phyloP scores from a whole-genome alignment of 2,797 vertebrate species.

The Eulemur rubriventer region DNA sequence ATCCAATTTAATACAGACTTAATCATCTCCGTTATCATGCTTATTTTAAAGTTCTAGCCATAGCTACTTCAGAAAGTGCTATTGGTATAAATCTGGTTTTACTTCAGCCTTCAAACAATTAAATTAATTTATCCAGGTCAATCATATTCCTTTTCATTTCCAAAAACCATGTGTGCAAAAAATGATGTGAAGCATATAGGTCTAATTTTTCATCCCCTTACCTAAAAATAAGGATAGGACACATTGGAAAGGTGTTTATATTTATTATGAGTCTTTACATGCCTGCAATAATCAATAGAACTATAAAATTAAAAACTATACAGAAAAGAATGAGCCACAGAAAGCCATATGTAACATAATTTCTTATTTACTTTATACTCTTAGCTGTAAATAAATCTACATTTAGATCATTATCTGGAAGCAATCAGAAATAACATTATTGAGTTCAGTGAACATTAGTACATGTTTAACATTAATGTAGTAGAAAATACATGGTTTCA shows the following conservation, averaged over 20 bases:
- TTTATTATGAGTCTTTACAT: neutral
- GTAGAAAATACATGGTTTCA: neutral
- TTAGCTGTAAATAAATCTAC: constrained; percentile 28
- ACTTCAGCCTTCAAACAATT: constrained; percentile 9
- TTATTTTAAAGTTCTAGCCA: constrained; percentile 23
- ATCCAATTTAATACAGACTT: constrained; percentile 23
- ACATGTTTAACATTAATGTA: neutral
- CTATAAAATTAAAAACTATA: neutral
- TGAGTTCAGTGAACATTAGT: neutral
- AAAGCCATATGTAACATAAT: neutral
- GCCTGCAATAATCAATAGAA: neutral
- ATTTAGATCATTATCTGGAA: constrained; percentile 22
- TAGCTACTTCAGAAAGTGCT: constrained; percentile 19
- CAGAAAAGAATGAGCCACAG: neutral
- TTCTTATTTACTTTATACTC: constrained; percentile 51
- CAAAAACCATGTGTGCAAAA: neutral
- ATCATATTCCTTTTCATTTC: neutral
- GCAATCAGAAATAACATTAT: constrained; percentile 21
- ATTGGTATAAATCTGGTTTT: neutral
- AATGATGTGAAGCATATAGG: neutral
- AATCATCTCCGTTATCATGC: neutral
- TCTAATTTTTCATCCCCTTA: neutral
- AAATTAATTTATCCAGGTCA: neutral
- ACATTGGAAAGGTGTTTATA: neutral
- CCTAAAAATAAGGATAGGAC: constrained; percentile 36